These are phyloP conservation scores for Ricordea florida DNA, from an alignment of 92 coral and sea anemone species.

Conservation along the genomic window DNA sequence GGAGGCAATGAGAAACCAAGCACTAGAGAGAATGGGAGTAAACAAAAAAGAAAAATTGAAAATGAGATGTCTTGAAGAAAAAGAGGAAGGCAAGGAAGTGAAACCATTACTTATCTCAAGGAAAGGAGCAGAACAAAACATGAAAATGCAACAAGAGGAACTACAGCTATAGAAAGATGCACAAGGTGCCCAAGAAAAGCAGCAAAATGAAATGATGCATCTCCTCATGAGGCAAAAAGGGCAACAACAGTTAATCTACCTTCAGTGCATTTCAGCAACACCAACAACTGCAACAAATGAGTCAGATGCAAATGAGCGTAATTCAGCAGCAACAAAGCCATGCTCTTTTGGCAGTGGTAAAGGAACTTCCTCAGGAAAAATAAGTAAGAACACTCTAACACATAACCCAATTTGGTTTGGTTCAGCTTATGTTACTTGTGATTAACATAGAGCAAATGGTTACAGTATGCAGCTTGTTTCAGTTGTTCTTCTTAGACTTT, in stretches of 20 bases:
- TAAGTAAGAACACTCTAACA: not conserved
- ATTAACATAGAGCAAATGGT: not conserved
- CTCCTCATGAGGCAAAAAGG: not conserved
- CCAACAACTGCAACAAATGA: not conserved
- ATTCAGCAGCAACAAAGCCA: not conserved
- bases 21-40: too few species aligned
- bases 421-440: not conserved
- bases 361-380: not conserved
- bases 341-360: not conserved
- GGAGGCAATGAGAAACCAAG: too few species aligned
- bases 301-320: not conserved
- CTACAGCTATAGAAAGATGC: not conserved
- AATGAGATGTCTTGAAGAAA: too few species aligned
- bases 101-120: too few species aligned
- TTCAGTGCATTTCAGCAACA: not conserved
- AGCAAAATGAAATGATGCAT: not conserved
- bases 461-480: not conserved
- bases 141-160: not conserved
- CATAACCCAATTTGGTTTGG: not conserved
- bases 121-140: too few species aligned
- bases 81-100: too few species aligned
- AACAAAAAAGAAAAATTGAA: too few species aligned
- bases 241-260: not conserved
- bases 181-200: not conserved
- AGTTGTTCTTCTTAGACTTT: not conserved